Base-by-base conservation (phyloP, 64 coral and sea anemone species). In the Stichodactyla mertensii region DNA sequence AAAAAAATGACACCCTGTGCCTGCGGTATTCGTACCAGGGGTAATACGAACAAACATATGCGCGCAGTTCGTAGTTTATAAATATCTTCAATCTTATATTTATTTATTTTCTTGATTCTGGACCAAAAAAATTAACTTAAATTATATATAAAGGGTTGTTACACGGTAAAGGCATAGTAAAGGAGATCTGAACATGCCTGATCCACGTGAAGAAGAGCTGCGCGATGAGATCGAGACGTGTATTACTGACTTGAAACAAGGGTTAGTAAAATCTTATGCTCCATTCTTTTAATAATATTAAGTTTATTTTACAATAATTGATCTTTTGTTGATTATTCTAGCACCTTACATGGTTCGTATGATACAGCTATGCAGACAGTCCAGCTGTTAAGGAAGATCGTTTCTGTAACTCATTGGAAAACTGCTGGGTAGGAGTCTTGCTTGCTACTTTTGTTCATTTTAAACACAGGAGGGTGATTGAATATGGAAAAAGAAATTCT, bases 311-410 rank as follows among this genome's bases (percentile, higher is more conserved):
- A 36, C 0, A 79, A 19, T 79, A 22, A 79, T 20, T 78, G 66
- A 7, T 62, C 86, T 61, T 28, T 61, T 62, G 4, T 83, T 85
- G 51, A 6, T 55, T 77, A 69, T 80, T 87, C 36, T 57, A 95
- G 93, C 9, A 86, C 88, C 19, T 87, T 95, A 77, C 91, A 87
- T 88, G 94, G 91, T 45, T 96, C 94, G 10, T 96, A 90, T 82
- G 86, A 92, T 80, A 89, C 91, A 57, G 94, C 94, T 55, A 90
- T 87, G 64, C 94, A 96, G 71, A 93, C 94, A 45, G 86, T 92
- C 16, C 94, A 96, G 26, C 88, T 96, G 19, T 88, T 92, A 18
- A 71, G 94, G 23, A 92, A 89, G 36, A 88, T 92, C 87, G 94
- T 96, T 5, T 96, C 94, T 4, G 79, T 92, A 14, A 90, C 94